A percentile compares a stretch with the other conserved stretches of the same genome.
phyloP scores from a whole-genome alignment of 2,888 invertebrate species.

The Gisinianus flammeolus region DNA sequence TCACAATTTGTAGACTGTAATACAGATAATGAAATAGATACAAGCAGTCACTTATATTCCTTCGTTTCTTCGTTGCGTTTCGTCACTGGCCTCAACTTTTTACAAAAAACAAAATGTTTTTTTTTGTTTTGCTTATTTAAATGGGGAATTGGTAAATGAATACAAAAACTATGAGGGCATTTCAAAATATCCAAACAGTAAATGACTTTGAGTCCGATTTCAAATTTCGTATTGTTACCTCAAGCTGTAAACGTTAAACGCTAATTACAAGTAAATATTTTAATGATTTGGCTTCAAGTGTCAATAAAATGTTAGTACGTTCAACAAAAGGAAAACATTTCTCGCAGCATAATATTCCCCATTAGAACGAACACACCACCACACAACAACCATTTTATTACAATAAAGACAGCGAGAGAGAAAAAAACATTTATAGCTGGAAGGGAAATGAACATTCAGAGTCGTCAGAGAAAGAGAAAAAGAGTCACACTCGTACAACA shows the following conservation, averaged over 20 bases:
- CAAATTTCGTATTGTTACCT: background rate
- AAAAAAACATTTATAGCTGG: background rate
- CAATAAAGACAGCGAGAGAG: background rate
- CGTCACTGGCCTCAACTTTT: background rate
- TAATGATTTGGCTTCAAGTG: background rate
- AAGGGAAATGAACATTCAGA: background rate
- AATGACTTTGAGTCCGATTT: too few relatives aligned
- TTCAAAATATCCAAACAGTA: too few relatives aligned
- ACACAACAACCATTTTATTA: background rate
- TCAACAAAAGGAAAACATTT: background rate
- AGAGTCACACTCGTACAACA: background rate
- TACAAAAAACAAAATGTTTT: background rate
- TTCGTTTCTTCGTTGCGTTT: background rate
- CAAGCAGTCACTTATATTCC: too few relatives aligned
- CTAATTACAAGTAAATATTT: background rate
- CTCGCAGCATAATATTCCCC: too few relatives aligned
- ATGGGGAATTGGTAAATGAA: background rate
- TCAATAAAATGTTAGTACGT: background rate
- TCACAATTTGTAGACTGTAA: background rate
- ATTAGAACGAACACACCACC: background rate
- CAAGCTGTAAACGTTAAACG: background rate
- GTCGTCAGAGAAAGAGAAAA: background rate
- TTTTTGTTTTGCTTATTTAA: background rate
- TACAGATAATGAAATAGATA: too few relatives aligned
- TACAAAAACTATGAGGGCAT: too few relatives aligned